Evolutionary conservation across 2,888 invertebrate genomes (phyloP).

Genomic region (Hipparchia semele): DNA sequence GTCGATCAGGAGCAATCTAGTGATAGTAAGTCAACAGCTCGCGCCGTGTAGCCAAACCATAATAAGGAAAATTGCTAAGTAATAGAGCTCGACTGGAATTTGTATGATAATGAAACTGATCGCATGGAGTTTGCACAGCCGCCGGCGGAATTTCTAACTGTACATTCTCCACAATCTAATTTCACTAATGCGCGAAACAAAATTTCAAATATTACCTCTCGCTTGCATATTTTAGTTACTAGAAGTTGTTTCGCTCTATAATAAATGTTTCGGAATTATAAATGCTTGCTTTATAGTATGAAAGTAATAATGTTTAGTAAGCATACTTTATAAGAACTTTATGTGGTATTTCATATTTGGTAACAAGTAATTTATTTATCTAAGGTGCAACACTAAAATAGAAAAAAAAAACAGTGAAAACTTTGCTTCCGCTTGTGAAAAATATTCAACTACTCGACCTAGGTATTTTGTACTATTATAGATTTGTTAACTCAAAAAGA

Average conservation of each 20-base stretch:
- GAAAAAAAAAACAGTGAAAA: neutral
- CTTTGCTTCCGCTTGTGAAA: neutral
- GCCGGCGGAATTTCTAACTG: neutral
- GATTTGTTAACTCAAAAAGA: neutral
- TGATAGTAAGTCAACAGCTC: slow-evolving; percentile 31
- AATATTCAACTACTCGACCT: neutral
- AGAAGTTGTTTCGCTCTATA: neutral
- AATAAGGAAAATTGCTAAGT: slow-evolving; percentile 73
- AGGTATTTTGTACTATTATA: neutral
- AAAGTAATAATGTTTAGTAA: neutral
- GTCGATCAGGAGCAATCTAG: neutral
- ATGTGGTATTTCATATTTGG: neutral
- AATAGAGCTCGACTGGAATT: slow-evolving; percentile 67
- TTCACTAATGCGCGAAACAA: slow-evolving; percentile 13
- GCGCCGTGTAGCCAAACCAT: slow-evolving; percentile 52
- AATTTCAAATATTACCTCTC: slow-evolving; percentile 3
- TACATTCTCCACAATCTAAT: slow-evolving; percentile 12
- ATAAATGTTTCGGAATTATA: neutral
- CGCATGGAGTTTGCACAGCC: slow-evolving; percentile 8
- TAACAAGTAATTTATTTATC: neutral
- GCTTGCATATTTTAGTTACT: neutral
- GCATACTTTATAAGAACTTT: neutral
- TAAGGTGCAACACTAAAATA: neutral
- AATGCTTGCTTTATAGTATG: neutral
- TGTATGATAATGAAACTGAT: slow-evolving; percentile 65